Percentiles rank a stretch among this genome's conserved stretches.
Conservation (phyloP, 2,888 invertebrate species). For the Stegana nigrithorax region DNA sequence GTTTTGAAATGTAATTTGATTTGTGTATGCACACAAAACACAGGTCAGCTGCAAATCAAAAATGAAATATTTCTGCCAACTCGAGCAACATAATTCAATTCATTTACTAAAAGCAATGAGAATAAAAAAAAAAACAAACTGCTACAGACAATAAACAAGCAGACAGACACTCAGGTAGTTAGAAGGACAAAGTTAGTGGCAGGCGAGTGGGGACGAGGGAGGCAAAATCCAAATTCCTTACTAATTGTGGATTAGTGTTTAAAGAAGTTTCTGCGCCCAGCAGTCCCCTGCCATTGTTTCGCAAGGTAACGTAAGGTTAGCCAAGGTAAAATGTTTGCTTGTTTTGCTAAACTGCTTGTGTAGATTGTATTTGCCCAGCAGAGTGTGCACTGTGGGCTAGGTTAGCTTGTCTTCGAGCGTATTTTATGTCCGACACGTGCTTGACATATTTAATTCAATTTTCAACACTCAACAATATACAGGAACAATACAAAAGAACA, state of each 20-base stretch:
- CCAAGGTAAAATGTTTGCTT: conserved; percentile 23
- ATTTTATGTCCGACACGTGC: conserved; percentile 55
- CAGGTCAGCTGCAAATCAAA: background rate
- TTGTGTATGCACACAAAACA: background rate
- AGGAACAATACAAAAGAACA: conserved; percentile 18
- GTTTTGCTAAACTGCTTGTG: conserved; percentile 45
- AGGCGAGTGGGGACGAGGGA: background rate
- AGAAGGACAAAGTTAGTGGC: background rate
- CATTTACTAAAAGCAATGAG: too few relatives aligned
- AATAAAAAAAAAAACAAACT: background rate
- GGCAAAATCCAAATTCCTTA: background rate
- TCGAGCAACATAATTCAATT: background rate
- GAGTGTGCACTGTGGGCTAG: conserved; percentile 5
- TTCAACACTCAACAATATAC: conserved; percentile 25
- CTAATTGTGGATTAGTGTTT: conserved; percentile 15
- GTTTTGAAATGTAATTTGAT: background rate
- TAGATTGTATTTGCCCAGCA: conserved; percentile 30
- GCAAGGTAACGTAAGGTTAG: too few relatives aligned
- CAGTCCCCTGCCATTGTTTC: background rate
- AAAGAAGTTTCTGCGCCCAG: background rate
- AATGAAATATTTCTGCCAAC: background rate
- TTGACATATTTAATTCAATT: conserved; percentile 46
- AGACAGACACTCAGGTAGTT: too few relatives aligned
- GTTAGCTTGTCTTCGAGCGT: conserved; percentile 29
- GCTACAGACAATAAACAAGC: background rate